Evolutionary conservation across 2,113 vertebrate species (phyloP).

Genomic region (Hippoglossus stenolepis): DNA sequence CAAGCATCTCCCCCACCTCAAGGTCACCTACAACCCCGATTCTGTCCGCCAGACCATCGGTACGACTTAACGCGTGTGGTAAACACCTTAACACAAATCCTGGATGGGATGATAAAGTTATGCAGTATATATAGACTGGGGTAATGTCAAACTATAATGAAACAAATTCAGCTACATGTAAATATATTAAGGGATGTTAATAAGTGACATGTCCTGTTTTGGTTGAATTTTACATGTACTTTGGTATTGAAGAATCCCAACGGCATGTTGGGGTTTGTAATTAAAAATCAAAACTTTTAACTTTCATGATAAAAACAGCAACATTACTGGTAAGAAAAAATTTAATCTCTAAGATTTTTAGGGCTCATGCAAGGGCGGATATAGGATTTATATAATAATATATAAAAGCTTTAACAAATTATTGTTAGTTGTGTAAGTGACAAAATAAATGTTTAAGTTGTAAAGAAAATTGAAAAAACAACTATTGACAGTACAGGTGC

Average conservation of each 20-base stretch:
- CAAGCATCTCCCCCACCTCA: constrained; percentile 82
- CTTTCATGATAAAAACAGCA: too few relatives aligned
- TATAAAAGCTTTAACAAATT: neutral
- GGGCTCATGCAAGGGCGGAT: too few relatives aligned
- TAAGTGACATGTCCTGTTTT: too few relatives aligned
- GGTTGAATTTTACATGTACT: too few relatives aligned
- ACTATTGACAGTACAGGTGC: too few relatives aligned
- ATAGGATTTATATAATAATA: too few relatives aligned
- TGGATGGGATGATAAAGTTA: too few relatives aligned
- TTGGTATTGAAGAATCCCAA: too few relatives aligned
- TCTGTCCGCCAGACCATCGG: constrained; percentile 82
- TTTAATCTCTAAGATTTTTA: too few relatives aligned
- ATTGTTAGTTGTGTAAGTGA: neutral
- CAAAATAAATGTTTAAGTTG: too few relatives aligned
- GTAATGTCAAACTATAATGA: neutral
- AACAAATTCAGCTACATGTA: neutral
- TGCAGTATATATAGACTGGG: neutral
- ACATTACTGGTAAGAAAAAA: too few relatives aligned
- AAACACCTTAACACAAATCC: neutral
- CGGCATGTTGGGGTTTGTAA: neutral
- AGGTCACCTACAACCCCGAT: constrained; percentile 83
- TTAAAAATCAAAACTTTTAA: neutral
- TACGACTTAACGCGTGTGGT: constrained; percentile 33
- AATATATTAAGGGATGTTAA: neutral
- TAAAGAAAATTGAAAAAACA: too few relatives aligned